A percentile compares a stretch with the other conserved stretches of the same genome.
Conservation (phyloP, 2,113 vertebrate species). For the Phylloscopus trochiloides region DNA sequence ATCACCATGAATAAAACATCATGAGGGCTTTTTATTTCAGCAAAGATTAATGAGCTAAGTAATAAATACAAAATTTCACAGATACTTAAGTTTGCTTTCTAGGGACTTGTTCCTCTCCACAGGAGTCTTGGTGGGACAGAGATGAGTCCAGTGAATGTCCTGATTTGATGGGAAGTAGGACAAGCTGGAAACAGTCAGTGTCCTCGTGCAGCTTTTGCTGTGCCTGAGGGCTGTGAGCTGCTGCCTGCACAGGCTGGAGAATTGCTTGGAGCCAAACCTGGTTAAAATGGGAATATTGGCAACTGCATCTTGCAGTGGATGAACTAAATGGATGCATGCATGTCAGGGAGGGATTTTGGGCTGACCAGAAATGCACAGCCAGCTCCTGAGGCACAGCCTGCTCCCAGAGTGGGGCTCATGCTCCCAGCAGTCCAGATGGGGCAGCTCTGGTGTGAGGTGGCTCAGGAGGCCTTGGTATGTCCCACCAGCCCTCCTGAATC, state of each 20-base stretch:
- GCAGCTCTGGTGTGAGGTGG: neutral
- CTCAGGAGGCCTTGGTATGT: neutral
- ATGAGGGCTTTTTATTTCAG: neutral
- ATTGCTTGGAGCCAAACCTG: neutral
- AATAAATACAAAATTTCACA: conserved; percentile 42
- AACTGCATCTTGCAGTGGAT: neutral
- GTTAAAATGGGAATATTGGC: neutral
- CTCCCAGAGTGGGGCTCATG: accelerated
- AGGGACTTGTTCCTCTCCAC: neutral
- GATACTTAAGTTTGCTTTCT: conserved; percentile 30
- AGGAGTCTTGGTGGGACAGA: neutral
- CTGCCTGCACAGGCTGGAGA: neutral
- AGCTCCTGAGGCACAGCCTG: neutral
- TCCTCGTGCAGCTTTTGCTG: neutral
- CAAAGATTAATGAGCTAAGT: conserved; percentile 50
- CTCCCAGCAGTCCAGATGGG: neutral
- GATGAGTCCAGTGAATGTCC: neutral
- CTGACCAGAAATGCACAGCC: neutral
- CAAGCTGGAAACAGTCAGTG: neutral
- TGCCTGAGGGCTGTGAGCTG: neutral
- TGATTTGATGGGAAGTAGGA: neutral
- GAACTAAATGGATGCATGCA: accelerated
- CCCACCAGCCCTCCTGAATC: neutral
- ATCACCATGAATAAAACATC: conserved; percentile 36
- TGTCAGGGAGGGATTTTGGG: neutral